A percentile compares a stretch with the other conserved stretches of the same genome.
Evolutionary conservation across 2,113 vertebrate species (phyloP).

Genomic region (Pygoscelis antarcticus): DNA sequence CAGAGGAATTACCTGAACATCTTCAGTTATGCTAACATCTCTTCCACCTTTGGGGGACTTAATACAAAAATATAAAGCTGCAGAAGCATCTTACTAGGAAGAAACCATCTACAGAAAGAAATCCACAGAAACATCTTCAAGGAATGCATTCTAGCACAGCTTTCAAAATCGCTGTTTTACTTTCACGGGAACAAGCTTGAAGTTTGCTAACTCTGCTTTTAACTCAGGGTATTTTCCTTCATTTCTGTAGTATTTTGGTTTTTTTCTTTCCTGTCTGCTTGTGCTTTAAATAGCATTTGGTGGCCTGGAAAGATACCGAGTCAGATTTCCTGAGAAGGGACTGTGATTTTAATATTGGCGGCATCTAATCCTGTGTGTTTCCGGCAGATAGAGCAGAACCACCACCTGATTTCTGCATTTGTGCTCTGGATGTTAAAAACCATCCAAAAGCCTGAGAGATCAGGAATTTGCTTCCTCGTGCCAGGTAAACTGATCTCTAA

Average conservation of each 20-base stretch:
- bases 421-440: background rate
- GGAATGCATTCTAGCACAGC: background rate
- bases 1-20: background rate
- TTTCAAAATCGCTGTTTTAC: background rate
- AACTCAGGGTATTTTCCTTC: background rate
- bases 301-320: background rate
- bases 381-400: constrained; percentile 50
- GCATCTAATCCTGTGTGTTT: constrained; percentile 49
- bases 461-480: background rate
- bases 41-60: background rate
- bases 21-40: background rate
- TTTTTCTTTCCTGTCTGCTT: background rate
- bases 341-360: constrained; percentile 1
- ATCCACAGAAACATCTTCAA: background rate
- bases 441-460: background rate
- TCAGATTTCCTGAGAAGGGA: constrained; percentile 55
- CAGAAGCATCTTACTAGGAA: background rate
- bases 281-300: constrained; percentile 46
- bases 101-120: background rate
- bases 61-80: background rate
- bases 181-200: background rate
- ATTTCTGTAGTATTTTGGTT: background rate
- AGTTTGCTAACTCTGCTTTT: background rate
- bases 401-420: constrained; percentile 17
- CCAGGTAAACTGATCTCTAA: background rate